Evolutionary conservation across 2,888 invertebrate genomes (phyloP), one percentile per base, ranked within the genome.

Genomic region (Notocelia uddmanniana): DNA sequence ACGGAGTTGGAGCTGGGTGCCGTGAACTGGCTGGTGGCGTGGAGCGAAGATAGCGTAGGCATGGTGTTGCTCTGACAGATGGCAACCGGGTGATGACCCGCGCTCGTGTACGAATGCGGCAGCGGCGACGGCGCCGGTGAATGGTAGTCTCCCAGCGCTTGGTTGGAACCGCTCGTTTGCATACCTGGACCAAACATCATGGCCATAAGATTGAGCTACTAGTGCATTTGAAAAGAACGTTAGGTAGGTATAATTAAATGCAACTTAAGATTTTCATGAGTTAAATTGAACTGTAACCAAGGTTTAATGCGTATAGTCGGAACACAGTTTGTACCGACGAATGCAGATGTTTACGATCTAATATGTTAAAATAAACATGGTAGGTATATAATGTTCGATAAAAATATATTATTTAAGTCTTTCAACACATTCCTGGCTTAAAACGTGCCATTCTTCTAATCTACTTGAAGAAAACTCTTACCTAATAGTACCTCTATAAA

Each of bases 161-260:
- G 96, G 82, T 95, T 96, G 79, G 96, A 96, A 76, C 96, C 95
- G 83, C 96, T 96, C 76, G 95, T 94, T 82, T 96, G 95, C 85
- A 96, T 94, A 81, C 95, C 95, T 89, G 89, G 76, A 59, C 84
- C 85, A 77, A 75, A 71, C 13, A 21, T 60, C 18, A 69, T 21
- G 34, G 45, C 37, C 67, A 60, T 71, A 41, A 64, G 37, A 54
- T 11, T 31, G 15, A 21, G 37, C 31, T 31, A 31, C 0, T 37
- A 26, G 0, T 52, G 10, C 15, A 15, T 37, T 19, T 23, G 2
- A 26, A 21, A n/a, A 48, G 45, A 6, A 37, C n/a, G 13, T 9
- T 6, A 31, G 10, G 34, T 50, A 31, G 10, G 34, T 50, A 34
- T 23, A 11, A 63, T 50, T 54, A 10, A 54, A 21, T n/a, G 54